Conservation (phyloP, 2,888 invertebrate genomes). For the Spodoptera picta region DNA sequence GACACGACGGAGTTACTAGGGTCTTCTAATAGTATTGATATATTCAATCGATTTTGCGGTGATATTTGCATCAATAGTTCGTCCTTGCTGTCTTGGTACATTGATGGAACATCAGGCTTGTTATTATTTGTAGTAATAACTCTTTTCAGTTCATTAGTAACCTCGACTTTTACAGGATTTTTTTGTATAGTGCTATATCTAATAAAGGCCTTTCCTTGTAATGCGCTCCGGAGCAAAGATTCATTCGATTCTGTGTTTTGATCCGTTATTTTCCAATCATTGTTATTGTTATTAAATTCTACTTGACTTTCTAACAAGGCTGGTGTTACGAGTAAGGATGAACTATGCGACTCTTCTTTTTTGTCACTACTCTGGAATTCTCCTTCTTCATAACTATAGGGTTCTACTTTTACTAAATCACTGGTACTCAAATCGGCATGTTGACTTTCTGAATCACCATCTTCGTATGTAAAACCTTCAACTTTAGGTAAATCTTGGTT, state of each 20-base stretch:
- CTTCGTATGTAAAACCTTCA: slow-evolving; percentile 93
- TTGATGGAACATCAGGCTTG: slow-evolving; percentile 87
- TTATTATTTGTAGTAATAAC: slow-evolving; percentile 84
- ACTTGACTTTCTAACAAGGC: slow-evolving; percentile 84
- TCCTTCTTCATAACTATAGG: slow-evolving; percentile 79
- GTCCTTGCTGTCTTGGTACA: slow-evolving; percentile 85
- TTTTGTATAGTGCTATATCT: slow-evolving; percentile 88
- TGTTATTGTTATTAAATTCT: slow-evolving; percentile 92
- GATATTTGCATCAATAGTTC: slow-evolving; percentile 81
- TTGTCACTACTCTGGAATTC: slow-evolving; percentile 80
- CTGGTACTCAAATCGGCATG: slow-evolving; percentile 91
- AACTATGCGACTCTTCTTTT: slow-evolving; percentile 80
- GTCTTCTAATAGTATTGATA: slow-evolving; percentile 85
- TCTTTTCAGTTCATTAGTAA: slow-evolving; percentile 78
- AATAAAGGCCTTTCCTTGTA: slow-evolving; percentile 93
- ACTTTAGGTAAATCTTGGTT: slow-evolving; percentile 91
- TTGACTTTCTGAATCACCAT: slow-evolving; percentile 93
- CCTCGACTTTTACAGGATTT: slow-evolving; percentile 82
- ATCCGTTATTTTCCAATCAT: slow-evolving; percentile 94
- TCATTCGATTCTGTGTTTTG: slow-evolving; percentile 91
- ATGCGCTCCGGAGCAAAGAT: slow-evolving; percentile 93
- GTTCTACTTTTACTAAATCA: slow-evolving; percentile 86
- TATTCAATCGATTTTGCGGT: slow-evolving; percentile 81
- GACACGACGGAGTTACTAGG: slow-evolving; percentile 79
- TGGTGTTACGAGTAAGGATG: slow-evolving; percentile 84